A percentile compares a stretch with the other conserved stretches of the same genome.
Evolutionary conservation across 1,140 invertebrate genomes (phyloP).

Genomic region (Drosophila burlai): DNA sequence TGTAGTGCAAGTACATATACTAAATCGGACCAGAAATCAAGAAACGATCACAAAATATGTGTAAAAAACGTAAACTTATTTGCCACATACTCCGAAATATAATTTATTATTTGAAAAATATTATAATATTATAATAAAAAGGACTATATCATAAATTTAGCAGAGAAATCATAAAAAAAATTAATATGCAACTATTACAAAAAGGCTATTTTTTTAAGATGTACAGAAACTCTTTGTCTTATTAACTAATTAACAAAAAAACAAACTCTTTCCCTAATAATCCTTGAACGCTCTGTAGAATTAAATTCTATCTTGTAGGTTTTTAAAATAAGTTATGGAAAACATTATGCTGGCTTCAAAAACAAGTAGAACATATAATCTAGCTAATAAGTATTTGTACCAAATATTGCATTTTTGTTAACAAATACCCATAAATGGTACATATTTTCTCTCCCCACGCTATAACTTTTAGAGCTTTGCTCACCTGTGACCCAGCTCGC

Average conservation of each 20-base stretch:
- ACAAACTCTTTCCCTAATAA: neutral
- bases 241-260: too few relatives aligned
- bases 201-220: neutral
- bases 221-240: neutral
- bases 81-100: too few relatives aligned
- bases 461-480: conserved; percentile 1
- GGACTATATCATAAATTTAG: too few relatives aligned
- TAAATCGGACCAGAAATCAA: too few relatives aligned
- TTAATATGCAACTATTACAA: neutral
- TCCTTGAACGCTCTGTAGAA: neutral
- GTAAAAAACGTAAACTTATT: too few relatives aligned
- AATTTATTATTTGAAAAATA: too few relatives aligned
- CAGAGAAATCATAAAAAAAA: too few relatives aligned
- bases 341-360: neutral
- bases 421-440: neutral
- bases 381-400: neutral
- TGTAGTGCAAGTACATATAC: too few relatives aligned
- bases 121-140: too few relatives aligned
- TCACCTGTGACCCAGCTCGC: conserved; percentile 80
- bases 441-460: neutral
- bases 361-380: neutral
- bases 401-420: neutral
- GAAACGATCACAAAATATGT: too few relatives aligned
- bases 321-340: neutral
- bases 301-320: neutral